Conservation (phyloP, 2,797 vertebrate species). For the Phoebastria nigripes region DNA sequence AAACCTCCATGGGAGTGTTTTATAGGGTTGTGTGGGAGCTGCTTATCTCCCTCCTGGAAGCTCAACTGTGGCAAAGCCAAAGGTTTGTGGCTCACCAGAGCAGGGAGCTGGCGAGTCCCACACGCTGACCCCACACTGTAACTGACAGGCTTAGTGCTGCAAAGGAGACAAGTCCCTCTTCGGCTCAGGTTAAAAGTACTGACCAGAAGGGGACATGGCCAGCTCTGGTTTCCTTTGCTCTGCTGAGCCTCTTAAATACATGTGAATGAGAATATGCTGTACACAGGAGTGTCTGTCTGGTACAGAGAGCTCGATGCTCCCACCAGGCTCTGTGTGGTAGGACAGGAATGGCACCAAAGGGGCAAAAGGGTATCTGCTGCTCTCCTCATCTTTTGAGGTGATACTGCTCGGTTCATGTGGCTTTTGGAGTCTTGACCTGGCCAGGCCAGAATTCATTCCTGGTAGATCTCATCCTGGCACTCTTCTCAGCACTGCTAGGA, state of each 20-base stretch:
- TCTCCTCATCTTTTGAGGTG: background rate
- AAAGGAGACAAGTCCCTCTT: too few relatives aligned
- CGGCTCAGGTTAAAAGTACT: background rate
- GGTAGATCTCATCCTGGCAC: background rate
- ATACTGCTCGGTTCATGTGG: background rate
- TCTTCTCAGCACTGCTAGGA: background rate
- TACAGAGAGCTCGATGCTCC: too few relatives aligned
- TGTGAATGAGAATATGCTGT: background rate
- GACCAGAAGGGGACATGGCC: background rate
- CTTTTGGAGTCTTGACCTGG: background rate
- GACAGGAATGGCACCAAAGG: background rate
- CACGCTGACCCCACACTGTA: background rate
- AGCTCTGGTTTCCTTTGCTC: background rate
- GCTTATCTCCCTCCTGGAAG: background rate
- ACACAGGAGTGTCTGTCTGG: background rate
- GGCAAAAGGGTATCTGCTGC: background rate
- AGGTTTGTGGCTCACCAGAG: background rate
- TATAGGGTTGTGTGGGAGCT: background rate
- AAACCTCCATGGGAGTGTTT: background rate
- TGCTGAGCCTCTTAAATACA: background rate
- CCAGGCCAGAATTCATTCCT: background rate
- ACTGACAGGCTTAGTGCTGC: background rate
- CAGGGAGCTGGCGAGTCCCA: background rate
- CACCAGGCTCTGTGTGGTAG: background rate
- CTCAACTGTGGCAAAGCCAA: background rate